Percentiles rank a stretch among this genome's conserved stretches.
These are phyloP conservation scores for Temnothorax unifasciatus DNA, from an alignment of 2,888 invertebrate genomes.

Conservation along the genomic window DNA sequence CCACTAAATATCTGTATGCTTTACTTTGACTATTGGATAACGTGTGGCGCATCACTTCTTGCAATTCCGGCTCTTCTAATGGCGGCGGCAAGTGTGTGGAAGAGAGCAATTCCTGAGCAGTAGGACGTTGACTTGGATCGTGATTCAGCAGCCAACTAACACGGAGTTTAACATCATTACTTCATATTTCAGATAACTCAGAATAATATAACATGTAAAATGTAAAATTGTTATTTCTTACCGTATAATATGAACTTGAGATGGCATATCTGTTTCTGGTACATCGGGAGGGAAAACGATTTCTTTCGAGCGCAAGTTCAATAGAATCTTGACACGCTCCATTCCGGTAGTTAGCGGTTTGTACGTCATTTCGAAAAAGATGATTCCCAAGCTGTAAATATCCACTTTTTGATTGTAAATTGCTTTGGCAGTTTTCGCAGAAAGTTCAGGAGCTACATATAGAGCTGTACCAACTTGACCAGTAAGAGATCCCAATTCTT, in stretches of 20 bases:
- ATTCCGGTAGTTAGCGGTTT: conserved; percentile 94
- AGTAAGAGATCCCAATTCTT: conserved; percentile 88
- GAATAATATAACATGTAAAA: background rate
- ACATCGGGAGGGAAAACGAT: conserved; percentile 92
- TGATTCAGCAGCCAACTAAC: conserved; percentile 93
- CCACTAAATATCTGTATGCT: conserved; percentile 91
- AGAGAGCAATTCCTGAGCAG: conserved; percentile 93
- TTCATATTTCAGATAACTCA: conserved; percentile 56
- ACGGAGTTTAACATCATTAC: background rate
- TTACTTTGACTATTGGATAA: conserved; percentile 93
- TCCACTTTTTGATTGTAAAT: conserved; percentile 95
- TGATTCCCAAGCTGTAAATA: conserved; percentile 92
- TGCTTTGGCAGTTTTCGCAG: conserved; percentile 90
- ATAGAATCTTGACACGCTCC: conserved; percentile 94
- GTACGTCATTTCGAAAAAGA: conserved; percentile 98
- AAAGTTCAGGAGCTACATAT: conserved; percentile 98
- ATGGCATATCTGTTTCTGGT: conserved; percentile 87
- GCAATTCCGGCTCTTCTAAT: conserved; percentile 94
- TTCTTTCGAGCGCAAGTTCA: conserved; percentile 90
- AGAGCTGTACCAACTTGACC: conserved; percentile 97
- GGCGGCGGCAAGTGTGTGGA: conserved; percentile 95
- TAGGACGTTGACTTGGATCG: conserved; percentile 93
- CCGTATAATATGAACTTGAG: conserved; percentile 89
- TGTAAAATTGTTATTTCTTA: conserved; percentile 81
- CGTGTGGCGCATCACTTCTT: conserved; percentile 93